Evolutionary conservation across 2,888 invertebrate genomes (phyloP), one percentile per base, ranked within the genome.

Genomic region (Eudemis profundana): DNA sequence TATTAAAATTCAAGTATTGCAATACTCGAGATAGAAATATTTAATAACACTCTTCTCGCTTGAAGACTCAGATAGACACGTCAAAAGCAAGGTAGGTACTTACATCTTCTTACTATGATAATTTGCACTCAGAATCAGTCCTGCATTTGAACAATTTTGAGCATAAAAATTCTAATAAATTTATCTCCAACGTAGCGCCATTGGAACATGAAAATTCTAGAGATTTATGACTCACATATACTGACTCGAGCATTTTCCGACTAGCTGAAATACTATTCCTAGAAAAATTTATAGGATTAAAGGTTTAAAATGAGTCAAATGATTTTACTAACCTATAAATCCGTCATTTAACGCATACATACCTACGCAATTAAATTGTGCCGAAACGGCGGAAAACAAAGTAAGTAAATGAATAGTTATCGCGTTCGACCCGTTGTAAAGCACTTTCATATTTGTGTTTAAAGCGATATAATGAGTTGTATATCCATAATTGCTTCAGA

Each of bases 121-220:
- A 33, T 33, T 33, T 33, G 5, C 33, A 10, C 49, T 15, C 23
- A 40, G n/a, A 47, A 12, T 23, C n/a, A 47, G 21, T 47, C 23
- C 15, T 8, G 19, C 15, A 38, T 59, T 15, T 7, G 21, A 46
- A 38, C 21, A 36, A 38, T 27, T 49, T 17, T 2, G 14, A 21
- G 15, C 47, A 27, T 36, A 47, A 47, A 59, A 59, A 59, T 38
- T 59, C 38, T 27, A 38, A 49, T 23, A 38, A 47, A 47, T 38
- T 12, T 10, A 21, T 46, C 46, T 46, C 12, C 10, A 27, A n/a
- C 12, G 5, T 27, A 3, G 42, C 42, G 17, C 42, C 27, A 17
- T 29, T 44, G 27, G 42, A 44, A 27, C 17, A n/a, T 8, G 17
- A 17, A 29, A 42, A 10, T 56, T 56, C 42, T 14, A 21, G n/a